Evolutionary conservation across 2,797 vertebrate genomes (phyloP), one percentile per base, ranked within the genome.

Genomic region (Uromys caudimaculatus): DNA sequence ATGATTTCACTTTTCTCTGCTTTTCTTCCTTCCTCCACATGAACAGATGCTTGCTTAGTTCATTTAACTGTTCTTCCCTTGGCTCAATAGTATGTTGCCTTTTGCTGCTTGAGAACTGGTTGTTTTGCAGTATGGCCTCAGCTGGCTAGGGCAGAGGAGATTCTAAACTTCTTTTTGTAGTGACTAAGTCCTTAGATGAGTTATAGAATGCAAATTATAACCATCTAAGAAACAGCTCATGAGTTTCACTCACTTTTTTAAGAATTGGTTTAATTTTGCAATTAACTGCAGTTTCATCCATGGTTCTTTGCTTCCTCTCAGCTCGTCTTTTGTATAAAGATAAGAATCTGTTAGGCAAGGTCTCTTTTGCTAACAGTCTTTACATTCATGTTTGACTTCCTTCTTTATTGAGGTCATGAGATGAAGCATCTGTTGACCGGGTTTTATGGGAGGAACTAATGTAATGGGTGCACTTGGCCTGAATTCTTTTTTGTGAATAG

Each of bases 371-470:
- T 56, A 86, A 75, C 3, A 60, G 60, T 94, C 75, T 38, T 96
- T 97, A 78, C 95, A 90, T 95, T 77, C 64, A 89, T 54, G 84
- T 96, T 94, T 94, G 86, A 93, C 78, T 94, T 90, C 94, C 79
- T 93, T 94, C 86, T 97, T 96, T 95, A 89, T 76, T 60, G 60
- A 95, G 73, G 69, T 69, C 56, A 67, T 29, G 67, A 73, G 75
- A 50, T 76, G 54, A 90, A 58, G 38, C 52, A 19, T 95, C 58
- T 87, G 35, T 96, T 95, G 95, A 89, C 78, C 69, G 84, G 12
- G 47, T 87, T 97, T 97, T 94, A 96, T 96, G 96, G 95, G 78
- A 89, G 32, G 91, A 91, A 92, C 64, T 79, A 44, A 82, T 21
- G 50, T 32, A 54, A 54, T 92, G 13, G 56, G 41, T 89, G 12